Conservation (phyloP, 2,888 invertebrate species). For the Cosmia trapezina region DNA sequence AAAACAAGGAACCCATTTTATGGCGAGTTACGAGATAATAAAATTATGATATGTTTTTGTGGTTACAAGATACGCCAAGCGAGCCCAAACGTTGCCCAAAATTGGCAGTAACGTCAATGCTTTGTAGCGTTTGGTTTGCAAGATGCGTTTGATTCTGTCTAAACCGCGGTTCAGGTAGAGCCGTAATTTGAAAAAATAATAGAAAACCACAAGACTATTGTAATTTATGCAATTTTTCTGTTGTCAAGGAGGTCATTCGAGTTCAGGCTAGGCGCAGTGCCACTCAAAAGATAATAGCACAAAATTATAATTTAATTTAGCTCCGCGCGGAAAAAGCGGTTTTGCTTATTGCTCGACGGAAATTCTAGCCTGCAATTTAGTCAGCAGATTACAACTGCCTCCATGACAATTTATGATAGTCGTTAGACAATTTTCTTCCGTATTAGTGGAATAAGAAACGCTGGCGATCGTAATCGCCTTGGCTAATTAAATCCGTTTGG, state of each 20-base stretch:
- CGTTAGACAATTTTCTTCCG: conserved; percentile 55
- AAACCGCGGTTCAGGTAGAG: not conserved
- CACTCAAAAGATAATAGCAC: conserved; percentile 32
- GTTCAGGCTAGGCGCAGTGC: conserved; percentile 16
- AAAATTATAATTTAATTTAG: conserved; percentile 52
- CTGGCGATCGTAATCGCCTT: conserved; percentile 34
- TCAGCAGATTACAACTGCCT: conserved; percentile 32
- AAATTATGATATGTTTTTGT: conserved; percentile 46
- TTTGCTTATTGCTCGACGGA: conserved; percentile 42
- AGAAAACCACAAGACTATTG: not conserved
- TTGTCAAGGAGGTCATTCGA: conserved; percentile 15
- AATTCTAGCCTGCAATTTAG: conserved; percentile 54
- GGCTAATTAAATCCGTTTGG: conserved; percentile 46
- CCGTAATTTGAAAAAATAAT: conserved; percentile 21
- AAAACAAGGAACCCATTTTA: conserved; percentile 11
- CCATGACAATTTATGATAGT: conserved; percentile 47
- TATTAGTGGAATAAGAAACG: conserved; percentile 36
- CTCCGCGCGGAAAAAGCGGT: conserved; percentile 27
- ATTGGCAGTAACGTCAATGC: conserved; percentile 11
- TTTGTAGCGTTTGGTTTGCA: not conserved
- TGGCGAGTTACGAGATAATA: conserved; percentile 38
- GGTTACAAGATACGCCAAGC: conserved; percentile 36
- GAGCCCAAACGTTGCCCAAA: conserved; percentile 16
- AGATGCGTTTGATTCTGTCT: conserved; percentile 3
- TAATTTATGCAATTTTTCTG: conserved; percentile 29